These are phyloP conservation scores for Aphelinus certus DNA, from an alignment of 1,140 invertebrate species.

Conservation along the genomic window DNA sequence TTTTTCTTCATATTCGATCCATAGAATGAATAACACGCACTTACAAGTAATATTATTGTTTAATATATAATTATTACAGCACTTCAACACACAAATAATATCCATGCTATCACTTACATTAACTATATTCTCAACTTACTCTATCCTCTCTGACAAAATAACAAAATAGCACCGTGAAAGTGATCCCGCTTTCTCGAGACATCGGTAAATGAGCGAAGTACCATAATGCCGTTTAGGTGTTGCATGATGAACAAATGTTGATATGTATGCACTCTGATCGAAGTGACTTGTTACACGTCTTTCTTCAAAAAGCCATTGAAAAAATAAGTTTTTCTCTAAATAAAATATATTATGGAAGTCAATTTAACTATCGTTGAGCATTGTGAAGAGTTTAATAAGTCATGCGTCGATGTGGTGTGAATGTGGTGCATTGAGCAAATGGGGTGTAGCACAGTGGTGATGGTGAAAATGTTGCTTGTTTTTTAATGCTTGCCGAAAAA, in stretches of 20 bases:
- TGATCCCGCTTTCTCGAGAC: conserved; percentile 32
- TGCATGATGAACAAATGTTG: conserved; percentile 52
- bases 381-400: too few species aligned
- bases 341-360: too few species aligned
- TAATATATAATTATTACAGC: conserved; percentile 36
- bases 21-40: conserved; percentile 29
- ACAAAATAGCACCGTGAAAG: conserved; percentile 31
- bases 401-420: too few species aligned
- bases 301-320: neutral
- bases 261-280: conserved; percentile 48
- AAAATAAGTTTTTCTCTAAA: too few species aligned
- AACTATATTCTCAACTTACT: conserved; percentile 31
- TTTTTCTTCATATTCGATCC: conserved; percentile 5
- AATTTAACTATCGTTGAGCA: too few species aligned
- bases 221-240: conserved; percentile 36
- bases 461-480: conserved; percentile 67
- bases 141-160: conserved; percentile 27
- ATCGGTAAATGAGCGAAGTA: conserved; percentile 37
- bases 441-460: conserved; percentile 60
- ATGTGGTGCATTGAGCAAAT: too few species aligned
- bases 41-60: conserved; percentile 26
- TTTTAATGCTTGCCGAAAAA: conserved; percentile 67
- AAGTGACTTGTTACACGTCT: conserved; percentile 34
- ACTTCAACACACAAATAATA: conserved; percentile 33
- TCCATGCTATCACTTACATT: conserved; percentile 33